Conservation (phyloP, 2,113 vertebrate species). For the Leucoraja erinaceus region DNA sequence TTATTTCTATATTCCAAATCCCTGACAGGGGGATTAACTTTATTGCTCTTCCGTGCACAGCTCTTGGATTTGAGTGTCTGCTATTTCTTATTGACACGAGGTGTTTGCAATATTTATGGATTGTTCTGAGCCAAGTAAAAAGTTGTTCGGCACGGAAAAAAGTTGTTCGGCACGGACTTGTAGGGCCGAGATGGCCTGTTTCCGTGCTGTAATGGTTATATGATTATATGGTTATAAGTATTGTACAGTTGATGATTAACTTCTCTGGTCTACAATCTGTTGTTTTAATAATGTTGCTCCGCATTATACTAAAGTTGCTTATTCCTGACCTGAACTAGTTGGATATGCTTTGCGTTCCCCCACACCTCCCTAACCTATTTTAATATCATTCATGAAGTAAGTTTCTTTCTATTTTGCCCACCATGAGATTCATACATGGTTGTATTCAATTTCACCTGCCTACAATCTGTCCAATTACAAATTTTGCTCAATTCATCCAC, state of each 20-base stretch:
- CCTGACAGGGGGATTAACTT: background rate
- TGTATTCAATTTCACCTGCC: background rate
- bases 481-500: background rate
- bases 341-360: background rate
- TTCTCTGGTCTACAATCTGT: background rate
- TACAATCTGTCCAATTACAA: background rate
- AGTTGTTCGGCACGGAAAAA: too few species aligned
- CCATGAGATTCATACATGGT: background rate
- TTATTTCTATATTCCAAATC: background rate
- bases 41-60: background rate
- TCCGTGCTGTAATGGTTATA: too few species aligned
- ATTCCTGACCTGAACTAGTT: background rate
- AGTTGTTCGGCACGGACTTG: too few species aligned
- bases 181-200: too few species aligned
- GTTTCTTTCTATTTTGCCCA: background rate
- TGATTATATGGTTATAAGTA: too few species aligned
- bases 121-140: background rate
- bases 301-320: background rate
- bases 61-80: background rate
- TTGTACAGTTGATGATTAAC: background rate
- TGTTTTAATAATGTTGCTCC: background rate
- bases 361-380: background rate
- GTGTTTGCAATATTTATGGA: background rate
- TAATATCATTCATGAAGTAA: background rate
- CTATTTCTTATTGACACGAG: background rate